phyloP scores from a whole-genome alignment of 1,140 invertebrate species.

The Zaprionus davidi region DNA sequence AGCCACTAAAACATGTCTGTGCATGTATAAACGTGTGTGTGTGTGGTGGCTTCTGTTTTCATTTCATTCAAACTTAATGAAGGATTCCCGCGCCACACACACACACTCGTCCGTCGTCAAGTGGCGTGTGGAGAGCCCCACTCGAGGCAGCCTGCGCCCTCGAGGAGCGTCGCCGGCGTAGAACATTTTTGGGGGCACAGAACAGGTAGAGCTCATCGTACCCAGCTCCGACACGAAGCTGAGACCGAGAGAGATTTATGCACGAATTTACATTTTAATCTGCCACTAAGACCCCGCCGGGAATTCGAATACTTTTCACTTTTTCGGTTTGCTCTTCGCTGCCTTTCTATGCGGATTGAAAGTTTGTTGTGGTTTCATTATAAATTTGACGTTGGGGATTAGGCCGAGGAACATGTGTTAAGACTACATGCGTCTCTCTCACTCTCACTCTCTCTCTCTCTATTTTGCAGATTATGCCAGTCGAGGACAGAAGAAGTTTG shows the following conservation, averaged over 20 bases:
- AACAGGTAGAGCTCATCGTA: neutral
- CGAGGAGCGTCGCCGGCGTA: constrained; percentile 26
- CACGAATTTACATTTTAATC: constrained; percentile 81
- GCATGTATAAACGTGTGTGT: constrained; percentile 22
- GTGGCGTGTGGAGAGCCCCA: constrained; percentile 44
- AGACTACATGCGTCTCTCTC: constrained; percentile 11
- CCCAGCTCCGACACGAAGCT: neutral
- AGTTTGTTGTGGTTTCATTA: constrained; percentile 67
- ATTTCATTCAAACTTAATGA: constrained; percentile 80
- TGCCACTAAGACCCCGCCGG: constrained; percentile 62
- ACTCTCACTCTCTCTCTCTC: constrained; percentile 12
- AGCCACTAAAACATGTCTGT: constrained; percentile 35
- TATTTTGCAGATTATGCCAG: constrained; percentile 83
- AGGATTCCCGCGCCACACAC: constrained; percentile 50
- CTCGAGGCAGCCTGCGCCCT: constrained; percentile 39
- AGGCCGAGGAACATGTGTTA: constrained; percentile 47
- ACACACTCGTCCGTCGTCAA: constrained; percentile 27
- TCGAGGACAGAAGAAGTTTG: constrained; percentile 87
- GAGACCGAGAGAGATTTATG: constrained; percentile 43
- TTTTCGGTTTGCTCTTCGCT: constrained; percentile 21
- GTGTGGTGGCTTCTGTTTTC: constrained; percentile 45
- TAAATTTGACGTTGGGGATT: constrained; percentile 72
- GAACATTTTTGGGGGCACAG: constrained; percentile 20
- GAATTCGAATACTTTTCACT: constrained; percentile 63
- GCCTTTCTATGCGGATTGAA: constrained; percentile 51